Base-by-base conservation (phyloP, 2,113 vertebrate genomes). In the Tautogolabrus adspersus region DNA sequence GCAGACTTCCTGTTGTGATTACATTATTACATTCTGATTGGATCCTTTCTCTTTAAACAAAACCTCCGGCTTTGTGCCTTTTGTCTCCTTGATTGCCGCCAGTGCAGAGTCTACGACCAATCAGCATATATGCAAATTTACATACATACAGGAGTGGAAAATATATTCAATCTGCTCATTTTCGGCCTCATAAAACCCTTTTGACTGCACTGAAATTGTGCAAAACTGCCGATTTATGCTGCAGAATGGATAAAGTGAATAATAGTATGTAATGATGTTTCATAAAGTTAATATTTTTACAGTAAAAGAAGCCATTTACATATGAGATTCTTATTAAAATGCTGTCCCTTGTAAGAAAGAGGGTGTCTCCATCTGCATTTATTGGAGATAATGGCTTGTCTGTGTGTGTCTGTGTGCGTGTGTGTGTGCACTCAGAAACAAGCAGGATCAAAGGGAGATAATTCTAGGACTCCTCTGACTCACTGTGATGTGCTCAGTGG, bases 1-100 rank as follows among this genome's bases (percentile, higher is more conserved):
- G 64, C 75, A 74, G 72, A 23, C 66, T 86, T 81, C 66, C 30
- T 61, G 23, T 70, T 75, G 72, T 88, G 91, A 91, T 88, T 85
- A 77, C 81, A 84, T 87, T 88, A 82, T 88, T 82, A 67, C 70
- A 55, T 60, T 77, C 83, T 91, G 88, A 90, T 88, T 91, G 81
- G 75, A 79, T 83, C 70, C 63, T 42, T 75, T 82, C 62, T 77
- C 40, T 73, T 77, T 65, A 60, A 82, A 84, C 73, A 85, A 87
- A 84, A 66, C 51, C 69, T 2, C 16, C 71, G 30, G 47, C 52
- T 74, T 56, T 16, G n/a, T 86, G 64, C 72, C 82, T 80, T 83
- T 81, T 82, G 74, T 85, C 77, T 83, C 52, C 82, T 40, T 87
- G 89, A 90, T 90, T 91, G 85, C 75, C 16, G 52, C 81, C 49